Percentiles rank a stretch among this genome's conserved stretches.
Evolutionary conservation across 2,797 vertebrate genomes (phyloP).

Genomic region (Euthynnus affinis): DNA sequence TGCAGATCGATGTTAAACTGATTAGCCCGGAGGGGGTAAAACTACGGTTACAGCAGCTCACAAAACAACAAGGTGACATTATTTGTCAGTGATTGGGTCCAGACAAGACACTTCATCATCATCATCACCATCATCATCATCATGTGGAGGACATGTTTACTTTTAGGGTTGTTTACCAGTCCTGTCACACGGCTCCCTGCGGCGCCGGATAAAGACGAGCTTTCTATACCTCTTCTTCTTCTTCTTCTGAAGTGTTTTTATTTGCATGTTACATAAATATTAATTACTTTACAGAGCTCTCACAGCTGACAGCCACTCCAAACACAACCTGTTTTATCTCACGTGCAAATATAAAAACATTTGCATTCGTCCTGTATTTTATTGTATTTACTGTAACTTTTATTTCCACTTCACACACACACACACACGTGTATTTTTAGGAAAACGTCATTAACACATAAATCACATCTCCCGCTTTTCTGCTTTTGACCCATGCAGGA

Average conservation of each 20-base stretch:
- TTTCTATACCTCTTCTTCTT: conserved; percentile 1
- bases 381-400: conserved; percentile 13
- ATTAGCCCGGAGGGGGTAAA: conserved; percentile 40
- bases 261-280: conserved; percentile 69
- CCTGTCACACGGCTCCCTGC: conserved; percentile 34
- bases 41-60: conserved; percentile 23
- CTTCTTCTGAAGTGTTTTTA: conserved; percentile 34
- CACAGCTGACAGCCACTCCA: conserved; percentile 54
- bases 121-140: too few relatives aligned
- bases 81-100: conserved; percentile 43
- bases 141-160: conserved; percentile 30
- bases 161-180: conserved; percentile 22
- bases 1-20: conserved; percentile 37
- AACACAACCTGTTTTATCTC: conserved; percentile 52
- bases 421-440: conserved; percentile 5
- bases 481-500: conserved; percentile 28
- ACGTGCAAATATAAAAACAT: conserved; percentile 44
- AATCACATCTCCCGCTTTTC: conserved; percentile 15
- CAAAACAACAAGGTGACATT: conserved; percentile 26
- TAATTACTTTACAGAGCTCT: conserved; percentile 60
- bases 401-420: conserved; percentile 26
- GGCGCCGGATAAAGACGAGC: conserved; percentile 31
- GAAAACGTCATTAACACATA: conserved; percentile 14
- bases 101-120: conserved; percentile 26
- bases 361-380: conserved; percentile 49